These are phyloP conservation scores for Rhabdophis nuchalis DNA, from an alignment of 2,797 vertebrate species.

Conservation along the genomic window DNA sequence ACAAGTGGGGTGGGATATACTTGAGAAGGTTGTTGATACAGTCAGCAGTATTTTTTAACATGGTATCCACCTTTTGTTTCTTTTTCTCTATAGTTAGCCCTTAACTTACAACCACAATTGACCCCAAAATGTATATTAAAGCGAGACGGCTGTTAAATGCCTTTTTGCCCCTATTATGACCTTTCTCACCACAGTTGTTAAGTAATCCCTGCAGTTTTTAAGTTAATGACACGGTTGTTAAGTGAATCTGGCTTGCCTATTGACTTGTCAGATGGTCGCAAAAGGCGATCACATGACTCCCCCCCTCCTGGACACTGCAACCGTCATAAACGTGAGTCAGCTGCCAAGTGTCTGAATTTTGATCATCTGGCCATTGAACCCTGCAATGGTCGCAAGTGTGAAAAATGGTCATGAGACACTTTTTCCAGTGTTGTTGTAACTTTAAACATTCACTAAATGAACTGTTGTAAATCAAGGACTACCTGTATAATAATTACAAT, in stretches of 20 bases:
- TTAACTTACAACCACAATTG: not conserved
- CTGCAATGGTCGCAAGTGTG: not conserved
- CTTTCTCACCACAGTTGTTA: not conserved
- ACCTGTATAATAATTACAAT: not conserved
- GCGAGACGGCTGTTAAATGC: not conserved
- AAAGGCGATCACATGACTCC: not conserved
- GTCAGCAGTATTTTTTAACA: not conserved
- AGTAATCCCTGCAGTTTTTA: not conserved
- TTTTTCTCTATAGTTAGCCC: not conserved
- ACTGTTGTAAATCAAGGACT: not conserved
- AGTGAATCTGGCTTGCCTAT: not conserved
- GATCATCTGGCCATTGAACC: not conserved
- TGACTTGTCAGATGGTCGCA: not conserved
- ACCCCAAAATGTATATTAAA: not conserved
- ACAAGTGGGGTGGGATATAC: not conserved
- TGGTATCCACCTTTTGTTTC: not conserved
- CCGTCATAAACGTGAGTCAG: not conserved
- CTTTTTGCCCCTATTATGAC: not conserved
- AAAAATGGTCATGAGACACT: not conserved
- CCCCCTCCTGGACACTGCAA: not conserved
- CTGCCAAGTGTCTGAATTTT: not conserved
- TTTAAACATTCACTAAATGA: not conserved
- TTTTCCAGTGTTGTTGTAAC: not conserved
- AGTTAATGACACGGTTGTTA: not conserved
- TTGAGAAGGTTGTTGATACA: not conserved